Conservation (phyloP, 37 sponge, comb jelly and placozoan genomes). For the Eunapius fragilis region DNA sequence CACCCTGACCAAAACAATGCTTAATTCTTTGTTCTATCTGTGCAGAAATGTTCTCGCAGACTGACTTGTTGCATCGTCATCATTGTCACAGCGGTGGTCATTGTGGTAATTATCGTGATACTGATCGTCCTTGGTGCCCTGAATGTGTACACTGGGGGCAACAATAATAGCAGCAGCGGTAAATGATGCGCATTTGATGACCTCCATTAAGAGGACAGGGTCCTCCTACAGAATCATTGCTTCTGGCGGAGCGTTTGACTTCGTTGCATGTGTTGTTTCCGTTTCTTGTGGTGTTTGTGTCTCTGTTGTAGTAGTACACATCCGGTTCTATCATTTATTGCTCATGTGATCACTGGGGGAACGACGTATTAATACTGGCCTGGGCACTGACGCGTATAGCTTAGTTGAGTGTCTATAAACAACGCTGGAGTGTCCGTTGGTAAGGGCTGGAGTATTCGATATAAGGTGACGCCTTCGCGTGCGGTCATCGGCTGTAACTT, state of each 20-base stretch:
- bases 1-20: too few species aligned
- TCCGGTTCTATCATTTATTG: not conserved
- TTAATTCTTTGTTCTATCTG: not conserved
- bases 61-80: conserved; percentile 37
- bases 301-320: not conserved
- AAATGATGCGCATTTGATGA: too few species aligned
- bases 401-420: too few species aligned
- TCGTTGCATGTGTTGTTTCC: not conserved
- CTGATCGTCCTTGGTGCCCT: conserved; percentile 31
- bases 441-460: too few species aligned
- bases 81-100: conserved; percentile 18
- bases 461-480: too few species aligned
- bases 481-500: too few species aligned
- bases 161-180: not conserved
- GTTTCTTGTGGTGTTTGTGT: not conserved
- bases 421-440: too few species aligned
- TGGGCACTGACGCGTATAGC: too few species aligned
- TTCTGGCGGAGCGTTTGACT: not conserved
- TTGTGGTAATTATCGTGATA: conserved; percentile 39
- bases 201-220: not conserved
- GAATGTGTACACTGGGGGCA: not conserved
- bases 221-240: not conserved
- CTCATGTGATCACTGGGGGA: too few species aligned
- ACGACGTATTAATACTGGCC: too few species aligned
- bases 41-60: conserved; percentile 62